Conservation (phyloP, 92 coral and sea anemone genomes). For the Umimayanthus kanabou region DNA sequence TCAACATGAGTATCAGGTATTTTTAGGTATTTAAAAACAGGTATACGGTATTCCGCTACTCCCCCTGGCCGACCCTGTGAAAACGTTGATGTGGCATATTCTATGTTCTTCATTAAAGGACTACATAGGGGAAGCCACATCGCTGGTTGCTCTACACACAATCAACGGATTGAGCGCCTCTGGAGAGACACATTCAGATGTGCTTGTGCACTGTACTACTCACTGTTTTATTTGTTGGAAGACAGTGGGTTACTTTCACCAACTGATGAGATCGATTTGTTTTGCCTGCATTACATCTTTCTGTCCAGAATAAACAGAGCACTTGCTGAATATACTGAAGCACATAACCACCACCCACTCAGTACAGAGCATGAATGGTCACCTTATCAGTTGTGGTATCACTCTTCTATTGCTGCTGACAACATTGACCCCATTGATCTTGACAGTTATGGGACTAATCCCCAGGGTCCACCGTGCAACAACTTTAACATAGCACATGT, state of each 20-base stretch:
- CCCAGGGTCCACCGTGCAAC: constrained; percentile 44
- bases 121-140: constrained; percentile 45
- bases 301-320: constrained; percentile 48
- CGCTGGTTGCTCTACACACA: constrained; percentile 51
- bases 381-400: constrained; percentile 51
- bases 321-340: constrained; percentile 43
- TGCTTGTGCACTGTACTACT: constrained; percentile 48
- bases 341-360: constrained; percentile 49
- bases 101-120: constrained; percentile 49
- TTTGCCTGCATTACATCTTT: constrained; percentile 48
- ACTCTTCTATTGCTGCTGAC: constrained; percentile 39
- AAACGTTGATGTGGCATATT: constrained; percentile 50
- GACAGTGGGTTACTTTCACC: constrained; percentile 37
- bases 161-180: constrained; percentile 46
- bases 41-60: too few relatives aligned
- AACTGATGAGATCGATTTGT: constrained; percentile 49
- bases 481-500: constrained; percentile 28
- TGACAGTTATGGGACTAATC: constrained; percentile 37
- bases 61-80: too few relatives aligned
- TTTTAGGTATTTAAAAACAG: too few relatives aligned
- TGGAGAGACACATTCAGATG: constrained; percentile 53
- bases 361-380: constrained; percentile 54
- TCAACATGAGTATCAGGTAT: too few relatives aligned
- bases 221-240: constrained; percentile 50
- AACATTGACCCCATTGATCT: constrained; percentile 45